Conservation (phyloP, 2,888 invertebrate species). For the Cephus pulcher region DNA sequence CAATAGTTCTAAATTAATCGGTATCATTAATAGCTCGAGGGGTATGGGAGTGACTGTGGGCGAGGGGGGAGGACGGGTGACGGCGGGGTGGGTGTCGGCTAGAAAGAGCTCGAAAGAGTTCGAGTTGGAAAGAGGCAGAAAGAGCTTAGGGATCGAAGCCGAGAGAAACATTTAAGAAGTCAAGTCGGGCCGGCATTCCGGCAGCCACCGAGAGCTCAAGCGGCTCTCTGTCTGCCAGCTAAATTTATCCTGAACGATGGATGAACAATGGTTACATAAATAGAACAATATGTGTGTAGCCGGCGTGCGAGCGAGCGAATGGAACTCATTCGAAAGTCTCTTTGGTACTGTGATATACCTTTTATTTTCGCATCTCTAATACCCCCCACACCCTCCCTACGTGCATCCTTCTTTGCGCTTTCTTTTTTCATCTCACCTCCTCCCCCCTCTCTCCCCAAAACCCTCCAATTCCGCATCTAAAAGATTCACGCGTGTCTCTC, state of each 20-base stretch:
- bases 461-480: not conserved
- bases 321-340: constrained; percentile 4
- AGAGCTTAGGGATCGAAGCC: constrained; percentile 34
- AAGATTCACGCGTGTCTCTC: not conserved
- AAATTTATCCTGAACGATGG: constrained; percentile 65
- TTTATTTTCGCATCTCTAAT: not conserved
- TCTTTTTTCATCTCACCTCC: not conserved
- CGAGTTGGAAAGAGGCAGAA: constrained; percentile 24
- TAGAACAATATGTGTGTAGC: constrained; percentile 64
- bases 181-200: constrained; percentile 63
- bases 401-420: not conserved
- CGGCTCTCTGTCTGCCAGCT: constrained; percentile 49
- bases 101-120: constrained; percentile 27
- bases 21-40: constrained; percentile 62
- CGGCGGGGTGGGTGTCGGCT: constrained; percentile 25
- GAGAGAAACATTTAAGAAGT: constrained; percentile 62
- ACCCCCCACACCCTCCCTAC: not conserved
- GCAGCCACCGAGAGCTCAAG: constrained; percentile 27
- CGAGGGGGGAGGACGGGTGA: constrained; percentile 23
- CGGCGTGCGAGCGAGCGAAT: constrained; percentile 20
- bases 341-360: not conserved
- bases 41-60: constrained; percentile 37
- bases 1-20: constrained; percentile 67
- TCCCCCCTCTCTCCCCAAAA: not conserved
- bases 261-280: constrained; percentile 67